These are phyloP conservation scores for Lasioglossum malachurum DNA, from an alignment of 2,888 invertebrate species.

Conservation along the genomic window DNA sequence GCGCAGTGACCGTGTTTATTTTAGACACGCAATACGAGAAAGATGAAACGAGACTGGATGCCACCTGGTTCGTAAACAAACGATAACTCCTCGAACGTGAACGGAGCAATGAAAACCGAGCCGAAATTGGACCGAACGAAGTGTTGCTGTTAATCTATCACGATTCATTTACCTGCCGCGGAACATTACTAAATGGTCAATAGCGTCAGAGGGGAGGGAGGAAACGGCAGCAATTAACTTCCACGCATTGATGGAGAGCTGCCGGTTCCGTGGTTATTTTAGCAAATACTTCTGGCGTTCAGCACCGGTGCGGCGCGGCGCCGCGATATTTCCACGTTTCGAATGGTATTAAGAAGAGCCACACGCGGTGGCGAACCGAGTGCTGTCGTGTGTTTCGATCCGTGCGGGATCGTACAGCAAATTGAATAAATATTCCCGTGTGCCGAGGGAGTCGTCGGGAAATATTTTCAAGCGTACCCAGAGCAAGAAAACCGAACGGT, in stretches of 20 bases:
- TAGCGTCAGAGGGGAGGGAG: not conserved
- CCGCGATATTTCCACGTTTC: slow-evolving; percentile 16
- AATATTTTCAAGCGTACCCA: slow-evolving; percentile 44
- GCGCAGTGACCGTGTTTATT: not conserved
- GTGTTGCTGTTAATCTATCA: slow-evolving; percentile 65
- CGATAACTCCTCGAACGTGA: not conserved
- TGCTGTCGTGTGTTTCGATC: slow-evolving; percentile 17
- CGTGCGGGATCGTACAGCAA: slow-evolving; percentile 15
- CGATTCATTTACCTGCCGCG: slow-evolving; percentile 64
- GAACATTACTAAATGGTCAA: slow-evolving; percentile 62
- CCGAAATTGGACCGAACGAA: slow-evolving; percentile 54
- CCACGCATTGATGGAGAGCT: slow-evolving; percentile 56
- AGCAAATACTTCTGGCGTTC: slow-evolving; percentile 47
- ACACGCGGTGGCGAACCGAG: not conserved
- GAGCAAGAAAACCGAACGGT: slow-evolving; percentile 26
- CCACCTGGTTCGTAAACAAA: slow-evolving; percentile 19
- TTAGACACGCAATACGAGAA: not conserved
- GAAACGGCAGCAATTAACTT: slow-evolving; percentile 64
- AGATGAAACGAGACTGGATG: slow-evolving; percentile 13
- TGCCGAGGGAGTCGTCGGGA: slow-evolving; percentile 34
- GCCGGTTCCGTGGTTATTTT: slow-evolving; percentile 54
- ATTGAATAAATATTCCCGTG: slow-evolving; percentile 54
- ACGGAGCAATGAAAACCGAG: slow-evolving; percentile 13
- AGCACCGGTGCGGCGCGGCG: not conserved
- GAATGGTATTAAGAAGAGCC: slow-evolving; percentile 46